Conservation (phyloP, 1,140 invertebrate species). For the Eubasilissa regina region DNA sequence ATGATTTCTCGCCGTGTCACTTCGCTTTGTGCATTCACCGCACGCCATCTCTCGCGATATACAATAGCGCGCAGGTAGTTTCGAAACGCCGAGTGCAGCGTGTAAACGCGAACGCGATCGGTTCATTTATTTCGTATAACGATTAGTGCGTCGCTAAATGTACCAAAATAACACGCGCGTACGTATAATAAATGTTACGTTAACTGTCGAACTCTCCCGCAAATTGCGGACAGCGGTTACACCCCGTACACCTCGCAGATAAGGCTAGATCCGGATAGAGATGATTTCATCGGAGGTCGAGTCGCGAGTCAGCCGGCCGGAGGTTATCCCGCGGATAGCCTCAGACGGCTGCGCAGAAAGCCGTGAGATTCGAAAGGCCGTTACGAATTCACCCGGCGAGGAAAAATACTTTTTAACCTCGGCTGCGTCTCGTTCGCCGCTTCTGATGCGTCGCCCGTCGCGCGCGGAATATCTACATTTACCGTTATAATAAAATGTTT, state of each 20-base stretch:
- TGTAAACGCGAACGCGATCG: too few species aligned
- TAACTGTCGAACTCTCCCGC: too few species aligned
- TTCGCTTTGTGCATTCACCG: conserved; percentile 2
- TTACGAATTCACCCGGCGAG: background rate
- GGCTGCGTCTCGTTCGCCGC: too few species aligned
- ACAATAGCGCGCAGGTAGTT: background rate
- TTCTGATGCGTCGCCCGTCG: too few species aligned
- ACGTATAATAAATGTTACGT: too few species aligned
- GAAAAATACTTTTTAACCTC: background rate
- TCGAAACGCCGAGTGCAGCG: background rate
- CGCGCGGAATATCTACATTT: too few species aligned
- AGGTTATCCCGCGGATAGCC: background rate
- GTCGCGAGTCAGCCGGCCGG: background rate
- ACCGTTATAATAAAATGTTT: too few species aligned
- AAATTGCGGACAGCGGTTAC: too few species aligned
- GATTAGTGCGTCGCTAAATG: too few species aligned
- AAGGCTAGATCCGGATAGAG: background rate
- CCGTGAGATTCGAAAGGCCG: conserved; percentile 26
- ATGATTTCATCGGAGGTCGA: background rate
- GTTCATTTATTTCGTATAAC: too few species aligned
- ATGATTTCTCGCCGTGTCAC: conserved; percentile 22
- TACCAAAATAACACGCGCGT: too few species aligned
- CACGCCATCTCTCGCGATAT: background rate
- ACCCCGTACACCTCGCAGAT: too few species aligned
- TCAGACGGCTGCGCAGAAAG: background rate